Evolutionary conservation across 2,888 invertebrate genomes (phyloP), one percentile per base, ranked within the genome.

Genomic region (Chrysina gloriosa): DNA sequence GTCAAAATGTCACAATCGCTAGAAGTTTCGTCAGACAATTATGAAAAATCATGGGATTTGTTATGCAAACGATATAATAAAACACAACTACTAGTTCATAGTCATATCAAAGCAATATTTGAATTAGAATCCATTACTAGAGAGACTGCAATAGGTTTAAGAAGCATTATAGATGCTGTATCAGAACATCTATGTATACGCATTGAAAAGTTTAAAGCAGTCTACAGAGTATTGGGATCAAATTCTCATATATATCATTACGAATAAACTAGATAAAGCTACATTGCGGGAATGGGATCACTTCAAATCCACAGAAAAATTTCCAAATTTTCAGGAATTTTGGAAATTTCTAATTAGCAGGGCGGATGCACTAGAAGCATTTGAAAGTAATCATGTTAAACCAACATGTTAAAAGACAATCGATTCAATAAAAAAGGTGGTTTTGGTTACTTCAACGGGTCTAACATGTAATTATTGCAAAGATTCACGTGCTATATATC

Each of bases 11-110:
- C 9, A 9, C 6, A 29, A 25, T 1, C 14, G n/a, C 11, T 50
- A 16, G 27, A 27, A 25, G 11, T 50, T 29, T 16, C 23, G 9
- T n/a, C 4, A 2, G 16, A 1, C 3, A 50, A 50, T 25, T 27
- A 50, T 14, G 14, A 25, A 6, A 50, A 29, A 11, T 23, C 52
- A 52, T 52, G 27, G 27, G 52, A 27, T 6, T 29, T 52, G n/a
- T 25, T 52, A 29, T 23, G 3, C 25, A 29, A 52, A 11, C 4
- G 52, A 9, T 52, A 52, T n/a, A 52, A 52, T n/a, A 52, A 52
- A 14, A 7, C 52, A 11, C 11, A 52, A n/a, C 14, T 52, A 29
- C 25, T 52, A 52, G n/a, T 52, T 2, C 52, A 52, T 23, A 52
- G 29, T 52, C 25, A 52, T 23, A 14, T 52, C 2, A 52, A 25